Evolutionary conservation across 2,888 invertebrate species (phyloP).

Genomic region (Dioctria rufipes): DNA sequence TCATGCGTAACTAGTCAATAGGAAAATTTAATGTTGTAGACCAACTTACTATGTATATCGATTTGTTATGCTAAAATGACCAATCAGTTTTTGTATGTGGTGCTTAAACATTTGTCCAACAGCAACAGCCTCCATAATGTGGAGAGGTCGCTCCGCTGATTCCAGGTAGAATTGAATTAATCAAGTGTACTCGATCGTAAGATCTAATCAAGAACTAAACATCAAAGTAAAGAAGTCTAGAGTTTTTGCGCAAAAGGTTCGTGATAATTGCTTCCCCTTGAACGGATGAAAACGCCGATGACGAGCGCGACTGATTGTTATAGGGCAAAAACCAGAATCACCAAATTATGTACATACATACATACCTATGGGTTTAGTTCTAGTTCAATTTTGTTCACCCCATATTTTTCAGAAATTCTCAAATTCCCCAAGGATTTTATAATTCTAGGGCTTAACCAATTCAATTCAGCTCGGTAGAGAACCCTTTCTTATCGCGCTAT

Average conservation of each 20-base stretch:
- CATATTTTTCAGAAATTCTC: not conserved
- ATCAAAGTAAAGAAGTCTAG: slow-evolving; percentile 13
- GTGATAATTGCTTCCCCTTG: slow-evolving; percentile 39
- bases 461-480: not conserved
- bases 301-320: not conserved
- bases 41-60: slow-evolving; percentile 26
- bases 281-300: not conserved
- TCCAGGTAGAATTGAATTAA: slow-evolving; percentile 40
- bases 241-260: slow-evolving; percentile 22
- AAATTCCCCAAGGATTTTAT: slow-evolving; percentile 23
- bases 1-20: not conserved
- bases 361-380: slow-evolving; percentile 11
- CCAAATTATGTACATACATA: slow-evolving; percentile 1
- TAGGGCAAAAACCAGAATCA: slow-evolving; percentile 1
- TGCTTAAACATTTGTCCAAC: not conserved
- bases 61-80: slow-evolving; percentile 52
- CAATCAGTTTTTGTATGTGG: slow-evolving; percentile 37
- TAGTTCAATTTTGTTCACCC: not conserved
- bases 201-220: slow-evolving; percentile 40
- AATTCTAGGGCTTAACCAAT: slow-evolving; percentile 39
- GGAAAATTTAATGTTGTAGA: slow-evolving; percentile 17
- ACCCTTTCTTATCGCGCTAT: slow-evolving; percentile 44
- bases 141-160: not conserved
- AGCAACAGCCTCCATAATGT: not conserved
- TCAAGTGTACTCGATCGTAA: slow-evolving; percentile 46